A percentile compares a stretch with the other conserved stretches of the same genome.
Conservation (phyloP, 2,888 invertebrate genomes). For the Altica lythri region DNA sequence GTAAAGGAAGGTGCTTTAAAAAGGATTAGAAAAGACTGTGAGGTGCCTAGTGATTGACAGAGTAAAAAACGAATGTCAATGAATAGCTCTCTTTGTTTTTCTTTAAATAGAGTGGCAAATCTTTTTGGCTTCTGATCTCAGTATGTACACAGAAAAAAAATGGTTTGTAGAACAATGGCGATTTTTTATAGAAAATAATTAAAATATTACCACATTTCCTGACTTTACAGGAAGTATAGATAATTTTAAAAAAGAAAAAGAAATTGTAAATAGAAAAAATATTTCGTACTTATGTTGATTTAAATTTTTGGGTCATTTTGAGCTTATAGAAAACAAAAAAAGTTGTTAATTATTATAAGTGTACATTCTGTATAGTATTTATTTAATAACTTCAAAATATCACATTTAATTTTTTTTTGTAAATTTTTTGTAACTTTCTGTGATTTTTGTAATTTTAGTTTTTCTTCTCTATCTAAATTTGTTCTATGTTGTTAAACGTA, state of each 20-base stretch:
- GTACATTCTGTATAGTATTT: conserved; percentile 58
- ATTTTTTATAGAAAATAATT: conserved; percentile 1
- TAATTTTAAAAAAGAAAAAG: conserved; percentile 22
- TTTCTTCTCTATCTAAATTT: conserved; percentile 46
- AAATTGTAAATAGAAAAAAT: conserved; percentile 39
- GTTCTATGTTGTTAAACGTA: conserved; percentile 47
- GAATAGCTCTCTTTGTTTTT: conserved; percentile 48
- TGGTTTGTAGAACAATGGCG: conserved; percentile 15
- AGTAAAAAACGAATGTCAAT: conserved; percentile 42
- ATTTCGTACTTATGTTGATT: conserved; percentile 43
- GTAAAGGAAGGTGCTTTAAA: conserved; percentile 44
- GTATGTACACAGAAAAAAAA: conserved; percentile 50
- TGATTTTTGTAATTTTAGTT: conserved; percentile 50
- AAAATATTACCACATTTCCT: not conserved
- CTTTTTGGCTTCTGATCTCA: conserved; percentile 50
- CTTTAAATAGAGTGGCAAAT: conserved; percentile 36
- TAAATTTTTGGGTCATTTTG: conserved; percentile 39
- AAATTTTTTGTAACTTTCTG: conserved; percentile 53
- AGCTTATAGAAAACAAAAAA: no score
- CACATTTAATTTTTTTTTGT: conserved; percentile 44
- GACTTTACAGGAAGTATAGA: not conserved
- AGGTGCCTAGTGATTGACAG: conserved; percentile 53
- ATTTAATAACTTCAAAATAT: conserved; percentile 50
- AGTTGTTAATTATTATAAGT: conserved; percentile 48
- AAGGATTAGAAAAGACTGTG: conserved; percentile 53